Percentiles rank a stretch among this genome's conserved stretches.
Conservation (phyloP, 2,113 vertebrate genomes). For the Myxocyprinus asiaticus region DNA sequence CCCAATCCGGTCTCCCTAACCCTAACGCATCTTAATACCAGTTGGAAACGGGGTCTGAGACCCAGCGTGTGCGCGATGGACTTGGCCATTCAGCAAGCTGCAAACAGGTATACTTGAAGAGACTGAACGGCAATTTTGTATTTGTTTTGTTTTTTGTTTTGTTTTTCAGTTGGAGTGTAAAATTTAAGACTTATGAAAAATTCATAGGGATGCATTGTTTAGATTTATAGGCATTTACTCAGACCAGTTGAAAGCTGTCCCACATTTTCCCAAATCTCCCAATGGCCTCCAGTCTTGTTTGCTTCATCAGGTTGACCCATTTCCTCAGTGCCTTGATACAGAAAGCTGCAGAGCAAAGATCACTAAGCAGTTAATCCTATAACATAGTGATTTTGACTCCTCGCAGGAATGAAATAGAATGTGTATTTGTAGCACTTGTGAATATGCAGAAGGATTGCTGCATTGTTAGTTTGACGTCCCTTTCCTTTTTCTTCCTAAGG, state of each 20-base stretch:
- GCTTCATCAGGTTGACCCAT: slow-evolving; percentile 37
- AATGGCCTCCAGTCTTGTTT: neutral
- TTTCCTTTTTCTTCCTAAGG: slow-evolving; percentile 30
- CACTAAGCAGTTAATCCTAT: slow-evolving; percentile 44
- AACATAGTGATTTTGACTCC: slow-evolving; percentile 41
- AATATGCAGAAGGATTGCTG: slow-evolving; percentile 28
- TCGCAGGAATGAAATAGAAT: slow-evolving; percentile 34
- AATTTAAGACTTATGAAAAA: no score
- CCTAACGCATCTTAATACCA: no score
- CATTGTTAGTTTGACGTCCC: slow-evolving; percentile 31
- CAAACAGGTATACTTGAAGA: no score
- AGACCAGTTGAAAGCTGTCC: neutral
- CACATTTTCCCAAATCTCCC: neutral
- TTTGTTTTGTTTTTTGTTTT: no score
- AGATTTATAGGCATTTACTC: neutral
- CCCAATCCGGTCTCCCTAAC: no score
- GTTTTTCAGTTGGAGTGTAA: no score
- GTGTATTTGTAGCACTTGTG: slow-evolving; percentile 38
- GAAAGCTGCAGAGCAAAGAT: slow-evolving; percentile 29
- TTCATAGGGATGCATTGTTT: no score
- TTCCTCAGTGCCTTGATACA: slow-evolving; percentile 23
- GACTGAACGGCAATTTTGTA: no score
- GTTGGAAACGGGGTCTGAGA: no score
- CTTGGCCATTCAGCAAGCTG: no score
- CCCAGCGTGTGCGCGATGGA: no score